Base-by-base conservation (phyloP, 2,113 vertebrate genomes). In the Ptychochromis oligacanthus region DNA sequence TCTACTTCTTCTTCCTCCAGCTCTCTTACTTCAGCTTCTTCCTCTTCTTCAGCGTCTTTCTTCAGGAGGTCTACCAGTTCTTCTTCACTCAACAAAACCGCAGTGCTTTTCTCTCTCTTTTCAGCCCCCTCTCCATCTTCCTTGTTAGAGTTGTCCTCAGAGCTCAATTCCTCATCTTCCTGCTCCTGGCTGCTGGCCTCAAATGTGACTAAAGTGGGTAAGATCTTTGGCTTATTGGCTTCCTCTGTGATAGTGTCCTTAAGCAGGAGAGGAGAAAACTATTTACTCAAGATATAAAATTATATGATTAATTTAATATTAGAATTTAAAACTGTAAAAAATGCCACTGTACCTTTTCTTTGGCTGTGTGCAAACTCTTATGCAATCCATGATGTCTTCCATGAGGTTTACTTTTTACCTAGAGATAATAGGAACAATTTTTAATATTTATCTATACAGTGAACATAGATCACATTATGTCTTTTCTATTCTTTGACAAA, bases 61-160 rank as follows among this genome's bases (percentile, higher is more conserved):
- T 84, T 93, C 26, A 95, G 84, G 40, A 96, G 92, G 18, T 91
- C 84, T 2, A 83, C 84, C 62, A 96, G 72, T 76, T 93, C 93
- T 52, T 95, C 93, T 24, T 95, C 92, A 52, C 94, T 96, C 77
- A 95, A 28, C 49, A 96, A 87, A 36, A 95, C 88, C 7, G 94
- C 93, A 11, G 80, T 54, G 60, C 80, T 85, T 79, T 89, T 87
- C 18, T 85, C 81, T 4, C 70, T 87, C 43, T 54, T 75, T 34
- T 87, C 72, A 6, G 84, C 20, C 20, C 11, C 82, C 28, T 89
- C 79, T 75, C 75, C 76, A 10, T 84, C 74, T 2, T 84, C 83
- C 54, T 81, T 84, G 4, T 89, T 88, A 24, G 64, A 77, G 1
- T 93, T 85, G 20, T 79, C 87, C 58, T 91, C 92, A 0, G 91